Evolutionary conservation across 1,140 invertebrate species (phyloP).

Genomic region (Aethina tumida): DNA sequence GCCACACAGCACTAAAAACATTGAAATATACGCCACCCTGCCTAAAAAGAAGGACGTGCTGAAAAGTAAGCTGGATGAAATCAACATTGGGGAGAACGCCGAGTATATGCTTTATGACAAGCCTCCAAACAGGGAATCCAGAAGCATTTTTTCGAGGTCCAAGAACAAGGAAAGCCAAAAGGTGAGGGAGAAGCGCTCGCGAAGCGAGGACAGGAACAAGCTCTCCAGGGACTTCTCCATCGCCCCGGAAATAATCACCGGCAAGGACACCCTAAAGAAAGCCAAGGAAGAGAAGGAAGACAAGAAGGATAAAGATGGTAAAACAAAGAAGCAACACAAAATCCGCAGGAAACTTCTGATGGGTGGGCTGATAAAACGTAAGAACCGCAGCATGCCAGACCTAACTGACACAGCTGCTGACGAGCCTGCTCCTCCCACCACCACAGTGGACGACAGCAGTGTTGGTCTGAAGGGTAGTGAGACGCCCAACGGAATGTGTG

Average conservation of each 20-base stretch:
- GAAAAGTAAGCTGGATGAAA: slow-evolving; percentile 48
- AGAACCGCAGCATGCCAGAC: slow-evolving; percentile 87
- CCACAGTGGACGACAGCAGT: slow-evolving; percentile 63
- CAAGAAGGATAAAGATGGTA: slow-evolving; percentile 52
- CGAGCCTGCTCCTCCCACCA: slow-evolving; percentile 33
- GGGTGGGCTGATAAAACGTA: slow-evolving; percentile 78
- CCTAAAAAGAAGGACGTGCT: slow-evolving; percentile 74
- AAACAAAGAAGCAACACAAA: slow-evolving; percentile 84
- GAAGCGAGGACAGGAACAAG: slow-evolving; percentile 73
- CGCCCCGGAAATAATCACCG: slow-evolving; percentile 43
- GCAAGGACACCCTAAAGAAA: slow-evolving; percentile 45
- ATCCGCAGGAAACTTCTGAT: slow-evolving; percentile 78
- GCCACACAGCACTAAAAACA: slow-evolving; percentile 57
- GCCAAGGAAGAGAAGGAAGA: slow-evolving; percentile 52
- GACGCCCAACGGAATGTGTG: slow-evolving; percentile 52
- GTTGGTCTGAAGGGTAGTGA: slow-evolving; percentile 54
- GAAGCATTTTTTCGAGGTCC: slow-evolving; percentile 53
- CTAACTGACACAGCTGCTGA: slow-evolving; percentile 59
- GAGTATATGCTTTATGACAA: slow-evolving; percentile 54
- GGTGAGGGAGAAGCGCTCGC: slow-evolving; percentile 58
- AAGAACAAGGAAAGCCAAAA: slow-evolving; percentile 60
- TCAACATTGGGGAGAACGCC: slow-evolving; percentile 58
- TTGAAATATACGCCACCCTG: slow-evolving; percentile 84
- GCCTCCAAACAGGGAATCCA: slow-evolving; percentile 51
- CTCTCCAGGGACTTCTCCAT: slow-evolving; percentile 56